Percentiles rank a stretch among this genome's conserved stretches.
These are phyloP conservation scores for Phania funesta DNA, from an alignment of 2,888 invertebrate species.

Conservation along the genomic window DNA sequence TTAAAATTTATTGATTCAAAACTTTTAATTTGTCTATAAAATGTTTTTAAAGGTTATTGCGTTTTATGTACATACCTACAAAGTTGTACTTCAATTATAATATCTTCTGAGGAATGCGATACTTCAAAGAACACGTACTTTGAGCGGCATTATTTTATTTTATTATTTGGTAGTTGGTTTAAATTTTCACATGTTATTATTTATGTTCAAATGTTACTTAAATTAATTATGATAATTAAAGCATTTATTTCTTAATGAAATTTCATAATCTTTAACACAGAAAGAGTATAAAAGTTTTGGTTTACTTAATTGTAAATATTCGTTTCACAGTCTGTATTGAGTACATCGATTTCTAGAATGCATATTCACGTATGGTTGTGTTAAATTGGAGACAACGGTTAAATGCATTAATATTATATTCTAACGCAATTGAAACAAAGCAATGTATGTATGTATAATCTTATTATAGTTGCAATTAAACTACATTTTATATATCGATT, in stretches of 20 bases:
- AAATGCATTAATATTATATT: too few species aligned
- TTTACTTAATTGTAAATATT: neutral
- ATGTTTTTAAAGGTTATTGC: neutral
- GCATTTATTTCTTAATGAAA: neutral
- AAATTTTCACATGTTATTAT: neutral
- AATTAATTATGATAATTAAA: neutral
- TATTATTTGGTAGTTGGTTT: neutral
- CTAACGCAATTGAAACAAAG: too few species aligned
- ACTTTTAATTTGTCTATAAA: too few species aligned
- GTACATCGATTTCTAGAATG: neutral
- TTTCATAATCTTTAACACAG: neutral
- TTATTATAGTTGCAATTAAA: too few species aligned
- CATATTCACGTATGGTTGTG: neutral
- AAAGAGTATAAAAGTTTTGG: neutral
- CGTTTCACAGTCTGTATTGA: neutral
- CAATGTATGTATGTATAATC: too few species aligned
- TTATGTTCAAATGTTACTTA: neutral
- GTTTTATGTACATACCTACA: neutral
- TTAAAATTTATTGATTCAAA: too few species aligned
- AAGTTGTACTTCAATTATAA: neutral
- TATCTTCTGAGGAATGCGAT: neutral
- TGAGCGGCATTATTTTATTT: neutral
- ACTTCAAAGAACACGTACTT: neutral
- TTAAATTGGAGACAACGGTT: neutral
- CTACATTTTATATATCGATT: too few species aligned